Conservation (phyloP, 1,140 invertebrate species). For the Ceratosolen solmsi region DNA sequence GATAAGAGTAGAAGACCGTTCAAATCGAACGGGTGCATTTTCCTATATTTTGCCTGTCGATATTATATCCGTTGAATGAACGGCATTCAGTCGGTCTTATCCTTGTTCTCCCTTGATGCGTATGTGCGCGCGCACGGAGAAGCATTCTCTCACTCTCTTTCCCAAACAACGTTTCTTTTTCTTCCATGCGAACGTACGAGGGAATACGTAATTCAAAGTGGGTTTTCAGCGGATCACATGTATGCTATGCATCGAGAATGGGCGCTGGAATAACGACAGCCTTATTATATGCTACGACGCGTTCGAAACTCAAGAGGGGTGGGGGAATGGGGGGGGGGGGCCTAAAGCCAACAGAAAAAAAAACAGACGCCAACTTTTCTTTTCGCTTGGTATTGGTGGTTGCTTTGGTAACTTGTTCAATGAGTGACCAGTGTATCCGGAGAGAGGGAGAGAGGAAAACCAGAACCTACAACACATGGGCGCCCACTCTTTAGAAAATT, state of each 20-base stretch:
- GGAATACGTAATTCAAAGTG: constrained; percentile 6
- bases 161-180: constrained; percentile 9
- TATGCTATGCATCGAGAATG: neutral
- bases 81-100: neutral
- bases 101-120: neutral
- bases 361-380: neutral
- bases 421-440: neutral
- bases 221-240: constrained; percentile 26
- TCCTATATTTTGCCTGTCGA: neutral
- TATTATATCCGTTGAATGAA: neutral
- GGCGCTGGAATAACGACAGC: constrained; percentile 13
- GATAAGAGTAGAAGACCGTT: neutral
- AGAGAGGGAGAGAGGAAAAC: neutral
- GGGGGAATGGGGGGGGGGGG: neutral
- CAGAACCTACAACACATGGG: neutral
- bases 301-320: neutral
- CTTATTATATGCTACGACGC: constrained; percentile 22
- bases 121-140: too few species aligned
- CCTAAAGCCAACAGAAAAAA: neutral
- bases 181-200: neutral
- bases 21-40: neutral
- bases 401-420: neutral
- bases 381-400: neutral
- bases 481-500: neutral
- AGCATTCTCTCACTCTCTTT: neutral